Evolutionary conservation across 2,888 invertebrate genomes (phyloP), one percentile per base, ranked within the genome.

Genomic region (Megamerina dolium): DNA sequence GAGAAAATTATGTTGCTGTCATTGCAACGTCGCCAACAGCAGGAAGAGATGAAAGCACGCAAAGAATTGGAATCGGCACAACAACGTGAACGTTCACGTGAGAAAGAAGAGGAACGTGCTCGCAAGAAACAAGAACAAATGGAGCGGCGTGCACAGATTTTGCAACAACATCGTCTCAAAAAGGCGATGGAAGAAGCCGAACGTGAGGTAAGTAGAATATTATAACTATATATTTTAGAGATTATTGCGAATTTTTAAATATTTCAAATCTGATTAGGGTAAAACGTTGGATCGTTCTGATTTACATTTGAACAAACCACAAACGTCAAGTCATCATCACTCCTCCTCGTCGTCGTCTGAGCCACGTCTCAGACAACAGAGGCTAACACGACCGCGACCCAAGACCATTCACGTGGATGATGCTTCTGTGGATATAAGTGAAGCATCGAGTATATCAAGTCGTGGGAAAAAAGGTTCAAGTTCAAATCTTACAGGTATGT

Each of bases 151-250:
- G 87, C 91, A 53, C 81, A 80, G 53, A 96, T 96, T 64, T 79
- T 94, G 57, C 91, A 92, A 64, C 89, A 92, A 70, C 90, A 95
- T 74, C 87, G 92, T 73, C 76, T 92, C 56, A 91, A 94, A 68
- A 95, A 95, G 73, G 88, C 89, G 42, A 82, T 89, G 50, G 92
- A 93, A 68, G 91, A 92, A 73, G 90, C 91, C 18, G 89, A 90
- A 69, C 73, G 87, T 65, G 89, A 89, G 77, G 87, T 86, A 57
- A 37, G 16, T 27, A 23, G 8, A 23, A 23, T 8, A 23, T 23
- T 23, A 23, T 8, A 23, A 23, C 23, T 23, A 8, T 8, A 10
- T 23, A 10, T 23, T 23, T 23, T 23, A 23, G 10, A 23, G 10
- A 8, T 8, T 23, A 23, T 23, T 23, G 10, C 10, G 6, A 6